phyloP scores from a whole-genome alignment of 2,113 vertebrate genomes.

The Piaya cayana region DNA sequence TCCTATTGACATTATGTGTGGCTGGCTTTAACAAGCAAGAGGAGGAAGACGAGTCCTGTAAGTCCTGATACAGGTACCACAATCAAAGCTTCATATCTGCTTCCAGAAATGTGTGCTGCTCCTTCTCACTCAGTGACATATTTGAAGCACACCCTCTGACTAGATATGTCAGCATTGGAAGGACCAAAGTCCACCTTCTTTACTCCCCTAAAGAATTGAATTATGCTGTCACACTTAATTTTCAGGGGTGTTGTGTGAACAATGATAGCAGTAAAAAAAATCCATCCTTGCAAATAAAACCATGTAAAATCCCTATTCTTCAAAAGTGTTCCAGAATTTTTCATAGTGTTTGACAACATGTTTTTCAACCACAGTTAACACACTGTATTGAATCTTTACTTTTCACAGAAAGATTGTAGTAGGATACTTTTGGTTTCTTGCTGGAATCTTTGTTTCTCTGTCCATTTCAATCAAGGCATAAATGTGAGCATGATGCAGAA shows the following conservation, averaged over 20 bases:
- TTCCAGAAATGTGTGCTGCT: background rate
- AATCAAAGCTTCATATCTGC: background rate
- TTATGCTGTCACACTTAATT: background rate
- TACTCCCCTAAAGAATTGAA: background rate
- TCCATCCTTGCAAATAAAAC: background rate
- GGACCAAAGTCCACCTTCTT: background rate
- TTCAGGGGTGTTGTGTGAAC: background rate
- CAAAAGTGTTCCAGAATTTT: background rate
- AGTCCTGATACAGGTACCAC: background rate
- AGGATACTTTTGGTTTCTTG: background rate
- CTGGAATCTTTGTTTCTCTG: background rate
- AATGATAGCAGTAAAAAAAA: background rate
- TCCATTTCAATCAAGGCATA: background rate
- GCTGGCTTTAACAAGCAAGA: background rate
- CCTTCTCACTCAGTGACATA: background rate
- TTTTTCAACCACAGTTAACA: background rate
- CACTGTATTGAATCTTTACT: background rate
- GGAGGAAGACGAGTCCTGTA: background rate
- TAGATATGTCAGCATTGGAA: background rate
- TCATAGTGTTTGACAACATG: background rate
- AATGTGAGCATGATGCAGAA: background rate
- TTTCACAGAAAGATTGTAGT: background rate
- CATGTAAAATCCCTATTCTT: background rate
- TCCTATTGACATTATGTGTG: background rate
- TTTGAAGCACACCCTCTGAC: background rate